Percentiles rank a stretch among this genome's conserved stretches.
Conservation (phyloP, 1,140 invertebrate species). For the Brachionus sp. region DNA sequence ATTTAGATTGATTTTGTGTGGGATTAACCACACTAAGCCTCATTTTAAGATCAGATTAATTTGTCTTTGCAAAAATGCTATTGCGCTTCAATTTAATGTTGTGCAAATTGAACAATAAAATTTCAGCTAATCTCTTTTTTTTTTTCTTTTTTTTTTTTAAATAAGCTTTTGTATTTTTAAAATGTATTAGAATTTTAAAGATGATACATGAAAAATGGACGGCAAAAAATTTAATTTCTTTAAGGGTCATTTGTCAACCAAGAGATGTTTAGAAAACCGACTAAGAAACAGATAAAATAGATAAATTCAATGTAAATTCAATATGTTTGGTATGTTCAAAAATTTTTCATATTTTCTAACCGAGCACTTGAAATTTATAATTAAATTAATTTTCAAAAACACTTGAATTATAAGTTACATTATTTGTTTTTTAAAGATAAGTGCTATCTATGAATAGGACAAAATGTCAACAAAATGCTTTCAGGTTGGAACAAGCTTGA, state of each 20-base stretch:
- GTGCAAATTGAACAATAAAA: no score
- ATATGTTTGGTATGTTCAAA: background rate
- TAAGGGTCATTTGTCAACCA: background rate
- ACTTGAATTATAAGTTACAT: constrained; percentile 27
- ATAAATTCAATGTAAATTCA: background rate
- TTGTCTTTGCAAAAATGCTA: background rate
- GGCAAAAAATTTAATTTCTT: background rate
- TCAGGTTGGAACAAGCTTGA: background rate
- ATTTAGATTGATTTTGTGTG: background rate
- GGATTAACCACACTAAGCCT: background rate
- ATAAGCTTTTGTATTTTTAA: background rate
- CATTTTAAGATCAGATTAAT: background rate
- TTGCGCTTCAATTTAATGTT: background rate
- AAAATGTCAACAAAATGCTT: background rate
- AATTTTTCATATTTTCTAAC: background rate
- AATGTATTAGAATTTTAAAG: background rate
- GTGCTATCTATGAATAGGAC: background rate
- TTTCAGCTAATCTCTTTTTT: background rate
- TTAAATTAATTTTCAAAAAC: constrained; percentile 8
- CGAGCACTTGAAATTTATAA: constrained; percentile 12
- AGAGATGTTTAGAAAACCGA: background rate
- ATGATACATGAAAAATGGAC: background rate
- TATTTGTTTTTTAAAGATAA: background rate
- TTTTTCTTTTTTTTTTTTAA: background rate
- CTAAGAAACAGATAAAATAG: background rate